Base-by-base conservation (phyloP, 1,140 invertebrate genomes). In the Hesperophylax magnus region DNA sequence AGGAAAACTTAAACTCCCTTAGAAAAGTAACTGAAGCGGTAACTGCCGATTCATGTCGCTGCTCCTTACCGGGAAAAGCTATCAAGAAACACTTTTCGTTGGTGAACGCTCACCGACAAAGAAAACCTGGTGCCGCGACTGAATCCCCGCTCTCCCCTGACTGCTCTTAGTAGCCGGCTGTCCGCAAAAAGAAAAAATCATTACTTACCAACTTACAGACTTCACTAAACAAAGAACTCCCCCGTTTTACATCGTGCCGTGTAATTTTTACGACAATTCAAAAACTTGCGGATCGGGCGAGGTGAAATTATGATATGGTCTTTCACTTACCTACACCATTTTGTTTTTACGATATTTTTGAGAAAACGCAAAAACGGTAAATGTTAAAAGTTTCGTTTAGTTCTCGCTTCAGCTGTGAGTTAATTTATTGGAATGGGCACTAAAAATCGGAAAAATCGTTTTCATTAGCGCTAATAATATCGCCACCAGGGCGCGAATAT, bases 41-140 rank as follows among this genome's bases (percentile, higher is more conserved):
- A 47, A 71, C 67, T 47, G 67, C 67, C 67, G 67, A 53, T 71
- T 71, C 67, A 71, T 52, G 67, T 71, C 67, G 67, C 39, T 47
- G 18, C 67, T 47, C 67, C 22, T 71, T 71, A 71, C 67, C 34
- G 67, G 67, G 67, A 71, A 71, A 71, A 47, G 34, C 67, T 39
- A 71, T 71, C 67, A 71, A 71, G 67, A 71, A 71, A 71, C 67
- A 71, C 31, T 71, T 71, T 71, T 71, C 67, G n/a, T 47, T 20
- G 67, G 67, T 71, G 47, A 71, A 71, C 39, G 67, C 47, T 47
- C 67, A 18, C 67, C 67, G 67, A 71, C 67, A 71, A 71, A 71
- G 67, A 47, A 71, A 71, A 71, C 67, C 67, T 71, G 67, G 31
- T 71, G 67, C 67, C 67, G 31, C 14, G 67, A 22, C 67, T 4